Percentiles rank a stretch among this genome's conserved stretches.
phyloP scores from a whole-genome alignment of 2,113 vertebrate genomes.

The Equus przewalskii region DNA sequence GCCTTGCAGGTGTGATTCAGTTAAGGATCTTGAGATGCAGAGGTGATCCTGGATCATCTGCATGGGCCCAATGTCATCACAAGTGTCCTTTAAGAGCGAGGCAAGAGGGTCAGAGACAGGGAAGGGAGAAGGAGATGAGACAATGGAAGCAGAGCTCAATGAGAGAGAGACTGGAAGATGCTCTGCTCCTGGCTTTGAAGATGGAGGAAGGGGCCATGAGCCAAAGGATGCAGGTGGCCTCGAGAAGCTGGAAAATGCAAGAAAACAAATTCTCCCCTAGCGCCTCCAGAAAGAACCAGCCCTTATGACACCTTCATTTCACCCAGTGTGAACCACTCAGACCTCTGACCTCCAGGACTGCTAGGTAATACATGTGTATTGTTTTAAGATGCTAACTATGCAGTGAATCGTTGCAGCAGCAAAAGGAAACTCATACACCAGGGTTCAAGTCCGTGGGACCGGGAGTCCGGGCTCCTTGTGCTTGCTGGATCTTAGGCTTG shows the following conservation, averaged over 20 bases:
- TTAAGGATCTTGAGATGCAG: background rate
- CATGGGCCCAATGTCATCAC: background rate
- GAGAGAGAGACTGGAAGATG: background rate
- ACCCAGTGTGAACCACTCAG: background rate
- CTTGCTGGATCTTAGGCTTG: too few species aligned
- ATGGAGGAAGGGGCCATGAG: background rate
- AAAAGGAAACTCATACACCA: too few species aligned
- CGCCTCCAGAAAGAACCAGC: background rate
- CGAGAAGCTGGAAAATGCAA: too few species aligned
- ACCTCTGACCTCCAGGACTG: background rate
- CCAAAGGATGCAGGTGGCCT: background rate
- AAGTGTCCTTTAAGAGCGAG: background rate
- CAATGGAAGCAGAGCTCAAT: too few species aligned
- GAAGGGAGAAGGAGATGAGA: background rate
- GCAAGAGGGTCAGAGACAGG: background rate
- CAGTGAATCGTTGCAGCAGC: background rate
- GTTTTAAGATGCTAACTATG: background rate
- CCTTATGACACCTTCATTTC: background rate
- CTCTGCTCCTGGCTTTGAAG: background rate
- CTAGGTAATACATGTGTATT: too few species aligned
- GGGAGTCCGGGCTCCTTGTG: too few species aligned
- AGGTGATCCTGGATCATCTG: background rate
- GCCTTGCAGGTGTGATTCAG: background rate
- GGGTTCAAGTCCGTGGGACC: background rate
- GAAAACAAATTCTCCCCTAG: fast-evolving